A percentile compares a stretch with the other conserved stretches of the same genome.
Conservation (phyloP, 23 tunicate genomes). For the Phallusia fumigata region DNA sequence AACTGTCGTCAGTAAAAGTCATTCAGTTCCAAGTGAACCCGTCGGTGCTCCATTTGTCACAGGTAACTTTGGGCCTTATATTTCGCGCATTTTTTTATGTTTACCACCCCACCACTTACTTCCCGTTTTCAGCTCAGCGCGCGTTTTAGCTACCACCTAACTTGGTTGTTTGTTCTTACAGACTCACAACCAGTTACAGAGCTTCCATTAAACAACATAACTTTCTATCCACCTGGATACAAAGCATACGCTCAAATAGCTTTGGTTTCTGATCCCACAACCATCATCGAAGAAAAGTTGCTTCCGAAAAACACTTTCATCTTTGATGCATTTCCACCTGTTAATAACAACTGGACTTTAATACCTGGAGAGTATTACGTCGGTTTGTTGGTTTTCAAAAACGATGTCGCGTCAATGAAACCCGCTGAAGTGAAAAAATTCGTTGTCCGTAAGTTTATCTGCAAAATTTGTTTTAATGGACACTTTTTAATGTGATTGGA, state of each 20-base stretch:
- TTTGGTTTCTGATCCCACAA: not conserved
- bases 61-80: not conserved
- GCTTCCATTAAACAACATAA: not conserved
- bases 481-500: not conserved
- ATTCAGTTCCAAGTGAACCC: not conserved
- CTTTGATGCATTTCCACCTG: not conserved
- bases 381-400: not conserved
- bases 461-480: too few relatives aligned
- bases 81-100: too few relatives aligned
- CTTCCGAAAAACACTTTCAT: not conserved
- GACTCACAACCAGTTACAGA: not conserved
- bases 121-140: too few relatives aligned
- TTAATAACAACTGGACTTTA: not conserved
- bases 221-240: not conserved
- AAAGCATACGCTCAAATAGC: not conserved
- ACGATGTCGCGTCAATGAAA: not conserved
- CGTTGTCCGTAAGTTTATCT: not conserved
- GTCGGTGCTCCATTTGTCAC: not conserved
- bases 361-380: not conserved
- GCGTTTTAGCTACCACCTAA: too few relatives aligned
- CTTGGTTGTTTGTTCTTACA: not conserved
- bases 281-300: not conserved
- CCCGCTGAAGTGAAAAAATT: not conserved
- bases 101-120: too few relatives aligned
- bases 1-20: not conserved